These are phyloP conservation scores for Pitta sordida DNA, from an alignment of 2,113 vertebrate species.

Conservation along the genomic window DNA sequence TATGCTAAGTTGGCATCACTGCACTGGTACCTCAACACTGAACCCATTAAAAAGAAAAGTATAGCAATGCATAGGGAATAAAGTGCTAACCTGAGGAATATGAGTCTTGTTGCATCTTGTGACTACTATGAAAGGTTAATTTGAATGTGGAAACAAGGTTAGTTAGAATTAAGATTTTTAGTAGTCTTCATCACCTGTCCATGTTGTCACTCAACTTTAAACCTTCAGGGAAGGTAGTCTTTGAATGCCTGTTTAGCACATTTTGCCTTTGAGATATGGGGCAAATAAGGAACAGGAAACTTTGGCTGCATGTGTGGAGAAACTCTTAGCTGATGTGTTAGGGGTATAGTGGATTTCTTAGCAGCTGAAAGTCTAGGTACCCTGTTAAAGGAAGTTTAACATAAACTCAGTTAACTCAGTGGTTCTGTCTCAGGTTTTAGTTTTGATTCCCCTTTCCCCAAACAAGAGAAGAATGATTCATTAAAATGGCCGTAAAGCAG, in stretches of 20 bases:
- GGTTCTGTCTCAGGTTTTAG: background rate
- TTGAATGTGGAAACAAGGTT: background rate
- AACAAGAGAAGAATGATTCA: background rate
- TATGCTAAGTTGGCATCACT: background rate
- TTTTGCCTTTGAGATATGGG: background rate
- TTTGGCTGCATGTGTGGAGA: background rate
- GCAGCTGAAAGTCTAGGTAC: background rate
- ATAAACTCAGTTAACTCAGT: background rate
- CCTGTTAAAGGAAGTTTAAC: background rate
- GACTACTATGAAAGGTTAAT: background rate
- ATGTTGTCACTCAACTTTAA: background rate
- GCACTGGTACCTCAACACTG: background rate
- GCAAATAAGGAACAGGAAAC: background rate
- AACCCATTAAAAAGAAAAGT: background rate
- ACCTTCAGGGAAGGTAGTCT: background rate
- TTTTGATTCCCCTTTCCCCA: conserved; percentile 2
- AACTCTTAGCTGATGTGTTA: background rate
- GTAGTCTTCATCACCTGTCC: background rate
- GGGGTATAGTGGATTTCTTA: background rate
- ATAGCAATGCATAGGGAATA: background rate
- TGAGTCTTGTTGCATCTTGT: background rate
- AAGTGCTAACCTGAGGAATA: background rate
- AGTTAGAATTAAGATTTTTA: background rate
- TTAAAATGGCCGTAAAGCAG: conserved; percentile 4
- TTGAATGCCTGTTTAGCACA: background rate